Evolutionary conservation across 2,797 vertebrate genomes (phyloP), one percentile per base, ranked within the genome.

Genomic region (Gymnoscopelus braueri): DNA sequence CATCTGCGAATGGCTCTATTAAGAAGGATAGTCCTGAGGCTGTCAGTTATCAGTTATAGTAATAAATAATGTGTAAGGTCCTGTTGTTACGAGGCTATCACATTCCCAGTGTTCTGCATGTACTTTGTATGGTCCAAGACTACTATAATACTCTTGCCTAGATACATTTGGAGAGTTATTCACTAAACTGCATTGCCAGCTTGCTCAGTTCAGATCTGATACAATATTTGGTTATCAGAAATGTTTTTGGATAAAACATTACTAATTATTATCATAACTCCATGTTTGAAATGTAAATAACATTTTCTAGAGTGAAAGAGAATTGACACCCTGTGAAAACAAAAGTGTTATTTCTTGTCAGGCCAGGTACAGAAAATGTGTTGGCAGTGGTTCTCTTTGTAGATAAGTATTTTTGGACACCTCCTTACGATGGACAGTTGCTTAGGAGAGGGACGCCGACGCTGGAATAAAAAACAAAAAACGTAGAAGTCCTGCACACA

Each of bases 321-420:
- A 29, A 19, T 44, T 60, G 7, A 12, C 32, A 14, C 29, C 52
- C 29, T 19, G 39, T 69, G 66, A 13, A 60, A 49, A 67, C 49
- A 29, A 78, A 73, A 59, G 8, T 19, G 67, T 65, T 7, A 70
- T 15, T 47, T 58, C 13, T 68, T 81, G 65, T 65, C 49, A 32
- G 44, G 60, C 39, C 11, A 65, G 77, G 50, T 39, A 44, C 39
- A 44, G 39, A 10, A 59, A 35, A 63, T 72, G 67, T 61, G 64
- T 67, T 83, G 81, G 72, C 71, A 85, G 79, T 80, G 65, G 69
- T 66, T 71, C 50, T 44, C 39, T 44, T 44, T 2, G 6, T 39
- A 39, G 5, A 39, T 39, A 39, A 5, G 39, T 8, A 44, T 44
- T 44, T 44, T 10, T 44, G 8, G 39, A 44, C 7, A 44, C 9